Evolutionary conservation across 2,888 invertebrate genomes (phyloP).

Genomic region (Tolmerus cingulatus): DNA sequence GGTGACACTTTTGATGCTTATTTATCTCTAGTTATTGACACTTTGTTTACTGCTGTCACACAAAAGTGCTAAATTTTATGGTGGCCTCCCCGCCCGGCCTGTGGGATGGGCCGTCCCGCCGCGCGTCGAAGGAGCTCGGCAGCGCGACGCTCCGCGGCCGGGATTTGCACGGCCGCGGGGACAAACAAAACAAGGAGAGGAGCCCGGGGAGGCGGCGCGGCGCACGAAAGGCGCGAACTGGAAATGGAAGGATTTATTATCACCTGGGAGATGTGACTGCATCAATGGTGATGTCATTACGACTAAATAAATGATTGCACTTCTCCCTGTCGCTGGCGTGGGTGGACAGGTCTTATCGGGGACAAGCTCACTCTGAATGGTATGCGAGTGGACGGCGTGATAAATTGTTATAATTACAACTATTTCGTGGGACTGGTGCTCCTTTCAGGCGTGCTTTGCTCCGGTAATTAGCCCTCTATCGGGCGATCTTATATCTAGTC

Average conservation of each 20-base stretch:
- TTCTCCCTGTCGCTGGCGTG: constrained; percentile 9
- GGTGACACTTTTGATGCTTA: constrained; percentile 28
- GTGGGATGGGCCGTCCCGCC: constrained; percentile 12
- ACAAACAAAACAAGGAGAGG: not conserved
- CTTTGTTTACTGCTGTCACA: constrained; percentile 46
- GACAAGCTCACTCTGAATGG: constrained; percentile 35
- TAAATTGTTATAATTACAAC: constrained; percentile 40
- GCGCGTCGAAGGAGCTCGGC: not conserved
- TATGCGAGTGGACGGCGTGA: constrained; percentile 32
- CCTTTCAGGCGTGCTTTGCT: constrained; percentile 1
- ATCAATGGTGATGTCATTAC: constrained; percentile 41
- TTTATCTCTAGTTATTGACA: constrained; percentile 44
- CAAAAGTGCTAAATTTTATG: constrained; percentile 45
- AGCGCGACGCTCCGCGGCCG: not conserved
- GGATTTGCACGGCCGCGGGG: not conserved
- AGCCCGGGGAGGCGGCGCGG: not conserved
- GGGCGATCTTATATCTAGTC: constrained; percentile 9
- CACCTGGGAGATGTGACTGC: constrained; percentile 29
- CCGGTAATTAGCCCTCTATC: not conserved
- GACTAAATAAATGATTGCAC: constrained; percentile 35
- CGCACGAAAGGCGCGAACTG: not conserved
- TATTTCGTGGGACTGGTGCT: constrained; percentile 17
- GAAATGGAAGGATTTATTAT: constrained; percentile 41
- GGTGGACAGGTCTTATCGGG: constrained; percentile 41
- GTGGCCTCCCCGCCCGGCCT: constrained; percentile 1